Percentiles rank a stretch among this genome's conserved stretches.
phyloP scores from a whole-genome alignment of 2,113 vertebrate genomes.

The Heliornis fulica region DNA sequence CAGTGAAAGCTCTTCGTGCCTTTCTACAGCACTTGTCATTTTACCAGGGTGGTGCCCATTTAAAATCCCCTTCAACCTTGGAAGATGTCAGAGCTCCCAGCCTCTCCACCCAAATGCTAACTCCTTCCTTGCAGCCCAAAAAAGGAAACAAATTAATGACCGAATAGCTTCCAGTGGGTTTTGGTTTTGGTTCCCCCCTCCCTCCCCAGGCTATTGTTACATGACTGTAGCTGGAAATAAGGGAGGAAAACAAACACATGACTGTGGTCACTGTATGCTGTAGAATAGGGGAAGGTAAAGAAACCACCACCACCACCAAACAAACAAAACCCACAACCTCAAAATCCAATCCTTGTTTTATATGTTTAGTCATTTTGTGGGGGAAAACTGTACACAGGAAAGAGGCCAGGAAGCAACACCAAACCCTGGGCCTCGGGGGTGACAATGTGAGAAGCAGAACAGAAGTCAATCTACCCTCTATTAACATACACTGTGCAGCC shows the following conservation, averaged over 20 bases:
- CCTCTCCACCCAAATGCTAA: not conserved
- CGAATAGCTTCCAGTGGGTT: not conserved
- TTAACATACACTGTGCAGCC: accelerated
- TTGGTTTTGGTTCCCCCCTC: too few species aligned
- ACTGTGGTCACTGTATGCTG: slow-evolving; percentile 27
- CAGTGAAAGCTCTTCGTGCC: not conserved
- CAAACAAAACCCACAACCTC: not conserved
- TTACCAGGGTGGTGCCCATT: not conserved
- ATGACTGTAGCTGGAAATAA: slow-evolving; percentile 43
- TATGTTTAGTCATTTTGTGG: slow-evolving; percentile 8
- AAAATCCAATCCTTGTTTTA: not conserved
- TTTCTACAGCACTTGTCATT: not conserved
- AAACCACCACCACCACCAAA: not conserved
- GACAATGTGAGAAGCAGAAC: not conserved
- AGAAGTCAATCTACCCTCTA: not conserved
- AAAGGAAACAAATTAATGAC: slow-evolving; percentile 51
- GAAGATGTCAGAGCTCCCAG: not conserved
- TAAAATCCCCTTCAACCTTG: not conserved
- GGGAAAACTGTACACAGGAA: not conserved
- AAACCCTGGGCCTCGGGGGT: not conserved
- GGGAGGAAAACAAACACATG: slow-evolving; percentile 30
- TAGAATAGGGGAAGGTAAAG: not conserved
- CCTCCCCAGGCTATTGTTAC: slow-evolving; percentile 58
- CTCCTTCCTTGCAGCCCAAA: slow-evolving; percentile 2
- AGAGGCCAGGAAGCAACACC: not conserved